phyloP scores from a whole-genome alignment of 2,797 vertebrate genomes.

The Betta splendens region DNA sequence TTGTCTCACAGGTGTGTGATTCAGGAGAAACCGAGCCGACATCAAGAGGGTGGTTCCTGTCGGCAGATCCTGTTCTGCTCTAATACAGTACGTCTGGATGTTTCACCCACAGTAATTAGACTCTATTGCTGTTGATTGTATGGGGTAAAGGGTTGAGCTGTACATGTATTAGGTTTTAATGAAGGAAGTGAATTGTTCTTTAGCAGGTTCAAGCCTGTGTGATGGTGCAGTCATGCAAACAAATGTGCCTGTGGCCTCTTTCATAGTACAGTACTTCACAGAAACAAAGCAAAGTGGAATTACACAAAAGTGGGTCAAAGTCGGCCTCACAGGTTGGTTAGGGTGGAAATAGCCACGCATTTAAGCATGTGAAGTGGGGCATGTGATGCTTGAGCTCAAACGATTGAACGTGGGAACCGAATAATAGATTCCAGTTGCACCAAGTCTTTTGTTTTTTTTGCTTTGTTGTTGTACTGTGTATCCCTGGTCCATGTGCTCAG shows the following conservation, averaged over 20 bases:
- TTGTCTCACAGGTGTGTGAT: conserved; percentile 21
- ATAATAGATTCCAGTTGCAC: conserved; percentile 70
- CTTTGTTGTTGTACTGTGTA: conserved; percentile 18
- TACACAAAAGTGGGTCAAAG: conserved; percentile 66
- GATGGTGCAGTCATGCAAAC: conserved; percentile 3
- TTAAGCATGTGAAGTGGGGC: conserved; percentile 70
- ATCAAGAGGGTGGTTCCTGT: conserved; percentile 16
- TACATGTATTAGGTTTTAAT: background rate
- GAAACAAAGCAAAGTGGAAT: conserved; percentile 51
- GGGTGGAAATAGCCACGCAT: conserved; percentile 33
- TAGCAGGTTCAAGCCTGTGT: background rate
- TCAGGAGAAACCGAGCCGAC: background rate
- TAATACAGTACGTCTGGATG: background rate
- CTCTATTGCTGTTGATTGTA: background rate
- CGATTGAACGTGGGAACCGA: conserved; percentile 75
- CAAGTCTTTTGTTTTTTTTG: conserved; percentile 54
- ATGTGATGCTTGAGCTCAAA: conserved; percentile 33
- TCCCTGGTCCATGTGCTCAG: background rate
- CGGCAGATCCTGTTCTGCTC: background rate
- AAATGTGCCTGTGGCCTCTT: conserved; percentile 3
- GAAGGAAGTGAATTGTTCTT: background rate
- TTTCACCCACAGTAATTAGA: background rate
- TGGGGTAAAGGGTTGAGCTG: no score
- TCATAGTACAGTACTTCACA: conserved; percentile 3
- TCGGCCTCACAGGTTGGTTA: conserved; percentile 39